phyloP scores from a whole-genome alignment of 2,113 vertebrate species.

The Merops nubicus region DNA sequence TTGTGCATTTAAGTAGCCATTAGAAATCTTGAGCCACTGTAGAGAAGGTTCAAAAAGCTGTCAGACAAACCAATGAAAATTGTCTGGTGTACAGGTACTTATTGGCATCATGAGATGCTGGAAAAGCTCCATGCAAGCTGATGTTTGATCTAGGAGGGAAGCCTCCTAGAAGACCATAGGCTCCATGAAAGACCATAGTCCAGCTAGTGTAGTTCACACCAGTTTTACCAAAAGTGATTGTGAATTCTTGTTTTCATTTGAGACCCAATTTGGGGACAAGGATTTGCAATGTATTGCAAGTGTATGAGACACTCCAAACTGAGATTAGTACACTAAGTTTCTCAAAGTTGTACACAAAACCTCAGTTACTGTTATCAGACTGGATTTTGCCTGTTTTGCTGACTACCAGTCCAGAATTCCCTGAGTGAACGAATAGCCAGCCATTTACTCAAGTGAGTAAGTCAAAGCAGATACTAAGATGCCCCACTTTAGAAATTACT shows the following conservation, averaged over 20 bases:
- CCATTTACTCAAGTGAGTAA: slow-evolving; percentile 64
- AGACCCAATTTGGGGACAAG: background rate
- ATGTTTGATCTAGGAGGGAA: background rate
- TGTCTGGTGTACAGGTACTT: background rate
- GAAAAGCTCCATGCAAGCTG: background rate
- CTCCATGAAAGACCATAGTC: background rate
- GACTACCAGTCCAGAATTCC: slow-evolving; percentile 35
- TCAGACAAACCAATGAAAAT: background rate
- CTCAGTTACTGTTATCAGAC: background rate
- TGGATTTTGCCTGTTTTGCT: slow-evolving; percentile 28
- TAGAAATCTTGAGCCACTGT: background rate
- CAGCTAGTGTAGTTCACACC: background rate
- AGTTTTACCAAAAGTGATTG: background rate
- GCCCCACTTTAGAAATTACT: slow-evolving; percentile 69
- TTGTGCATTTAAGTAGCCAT: background rate
- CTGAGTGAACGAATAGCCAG: background rate
- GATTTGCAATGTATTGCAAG: background rate
- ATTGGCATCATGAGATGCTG: background rate
- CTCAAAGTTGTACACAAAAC: background rate
- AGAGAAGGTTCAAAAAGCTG: background rate
- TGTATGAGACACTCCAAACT: background rate
- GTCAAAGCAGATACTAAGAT: slow-evolving; percentile 61
- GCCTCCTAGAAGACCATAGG: too few species aligned
- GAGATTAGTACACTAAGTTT: background rate
- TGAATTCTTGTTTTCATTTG: background rate